Percentiles rank a stretch among this genome's conserved stretches.
Evolutionary conservation across 2,888 invertebrate species (phyloP).

Genomic region (Nezara viridula): DNA sequence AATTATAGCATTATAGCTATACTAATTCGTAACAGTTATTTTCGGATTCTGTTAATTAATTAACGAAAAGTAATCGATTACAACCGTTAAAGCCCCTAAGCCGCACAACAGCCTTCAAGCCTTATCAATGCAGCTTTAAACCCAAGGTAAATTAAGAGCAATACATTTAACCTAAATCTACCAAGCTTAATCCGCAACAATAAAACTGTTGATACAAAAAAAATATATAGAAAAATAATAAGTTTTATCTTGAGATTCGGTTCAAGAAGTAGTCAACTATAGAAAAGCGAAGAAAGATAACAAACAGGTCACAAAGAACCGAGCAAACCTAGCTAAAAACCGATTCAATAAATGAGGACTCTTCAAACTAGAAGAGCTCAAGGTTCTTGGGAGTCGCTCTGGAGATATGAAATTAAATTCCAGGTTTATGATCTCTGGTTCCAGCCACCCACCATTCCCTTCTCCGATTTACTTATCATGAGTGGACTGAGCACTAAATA

Average conservation of each 20-base stretch:
- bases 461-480: background rate
- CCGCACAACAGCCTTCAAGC: background rate
- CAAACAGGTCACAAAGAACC: no score
- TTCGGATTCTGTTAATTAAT: background rate
- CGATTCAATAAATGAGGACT: background rate
- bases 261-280: no score
- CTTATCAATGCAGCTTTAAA: background rate
- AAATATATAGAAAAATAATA: no score
- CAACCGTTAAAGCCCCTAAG: background rate
- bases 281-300: no score
- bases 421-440: background rate
- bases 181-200: background rate
- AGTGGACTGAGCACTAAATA: no score
- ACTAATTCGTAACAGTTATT: no score
- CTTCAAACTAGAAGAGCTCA: background rate
- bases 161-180: background rate
- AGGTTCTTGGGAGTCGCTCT: background rate
- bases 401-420: background rate
- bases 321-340: background rate
- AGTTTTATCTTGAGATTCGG: no score
- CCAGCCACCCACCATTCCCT: background rate
- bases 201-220: no score
- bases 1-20: no score
- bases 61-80: background rate
- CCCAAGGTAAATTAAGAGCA: background rate